A percentile compares a stretch with the other conserved stretches of the same genome.
Conservation (phyloP, 30 jellyfish, hydroid and myxozoan genomes). For the Hydra vulgaris region DNA sequence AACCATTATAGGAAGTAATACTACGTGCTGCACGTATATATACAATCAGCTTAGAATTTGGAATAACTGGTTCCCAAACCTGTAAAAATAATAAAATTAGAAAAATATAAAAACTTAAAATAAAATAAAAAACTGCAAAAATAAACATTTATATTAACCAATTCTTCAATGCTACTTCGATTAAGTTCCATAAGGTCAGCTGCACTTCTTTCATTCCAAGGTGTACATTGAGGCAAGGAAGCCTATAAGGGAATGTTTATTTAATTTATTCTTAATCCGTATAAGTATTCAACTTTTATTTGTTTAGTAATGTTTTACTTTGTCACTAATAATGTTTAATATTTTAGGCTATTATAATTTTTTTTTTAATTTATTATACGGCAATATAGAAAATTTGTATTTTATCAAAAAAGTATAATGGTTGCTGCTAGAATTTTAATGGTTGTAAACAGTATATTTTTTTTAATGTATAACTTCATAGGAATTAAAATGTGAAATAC, state of each 20-base stretch:
- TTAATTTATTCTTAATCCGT: too few relatives aligned
- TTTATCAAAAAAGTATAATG: too few relatives aligned
- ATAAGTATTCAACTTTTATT: too few relatives aligned
- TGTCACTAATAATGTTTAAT: too few relatives aligned
- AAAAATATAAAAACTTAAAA: not conserved
- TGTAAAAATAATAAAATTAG: constrained; percentile 8
- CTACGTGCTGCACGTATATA: constrained; percentile 97
- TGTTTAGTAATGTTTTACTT: too few relatives aligned
- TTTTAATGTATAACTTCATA: too few relatives aligned
- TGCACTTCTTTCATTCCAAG: constrained; percentile 40
- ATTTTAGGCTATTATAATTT: too few relatives aligned
- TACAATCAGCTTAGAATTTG: constrained; percentile 63
- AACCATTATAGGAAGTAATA: constrained; percentile 83
- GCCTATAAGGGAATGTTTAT: constrained; percentile 51
- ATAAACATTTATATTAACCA: constrained; percentile 36
- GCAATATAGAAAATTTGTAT: too few relatives aligned
- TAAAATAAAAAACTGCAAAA: not conserved
- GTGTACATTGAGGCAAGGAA: constrained; percentile 57
- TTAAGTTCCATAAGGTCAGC: constrained; percentile 48
- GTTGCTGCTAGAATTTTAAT: too few relatives aligned
- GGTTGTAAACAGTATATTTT: too few relatives aligned
- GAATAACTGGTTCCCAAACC: constrained; percentile 83
- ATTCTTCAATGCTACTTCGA: constrained; percentile 59
- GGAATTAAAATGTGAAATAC: too few relatives aligned
- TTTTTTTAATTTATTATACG: too few relatives aligned